Base-by-base conservation (phyloP, 2,797 vertebrate genomes). In the Anguilla marmorata region DNA sequence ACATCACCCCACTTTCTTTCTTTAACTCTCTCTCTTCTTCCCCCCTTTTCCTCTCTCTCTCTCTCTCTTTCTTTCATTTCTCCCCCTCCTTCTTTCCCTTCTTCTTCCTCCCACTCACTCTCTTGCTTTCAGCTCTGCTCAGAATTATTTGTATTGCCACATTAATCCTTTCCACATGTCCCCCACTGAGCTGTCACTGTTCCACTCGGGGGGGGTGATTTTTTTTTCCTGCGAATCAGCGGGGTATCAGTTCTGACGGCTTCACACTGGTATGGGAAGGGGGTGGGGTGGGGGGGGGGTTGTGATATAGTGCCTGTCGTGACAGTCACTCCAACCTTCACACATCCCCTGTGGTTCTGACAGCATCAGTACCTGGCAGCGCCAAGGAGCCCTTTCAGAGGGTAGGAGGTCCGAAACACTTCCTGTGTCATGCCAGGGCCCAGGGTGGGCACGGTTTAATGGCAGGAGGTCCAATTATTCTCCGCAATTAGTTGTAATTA, bases 81-180 rank as follows among this genome's bases (percentile, higher is more conserved):
- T 8, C 88, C 74, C 52, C 88, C 87, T 92, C 90, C 86, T 87
- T 88, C 90, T 93, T 89, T 30, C 90, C 87, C 88, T 86, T 6
- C 79, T 89, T 79, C 72, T 19, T 58, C 8, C 54, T 58, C 37
- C 27, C 11, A 16, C 94, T 95, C 96, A 96, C 96, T 96, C 74
- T 27, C 33, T 79, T 8, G 74, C 74, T 79, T 94, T 96, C 95
- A 96, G 95, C 96, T 96, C 95, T 96, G 96, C 95, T 97, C 66
- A 94, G 94, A 95, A 93, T 97, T 95, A 96, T 96, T 97, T 96
- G 96, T 96, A 96, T 96, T 96, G 96, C 96, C 97, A 96, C 95
- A 96, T 96, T 97, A 97, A 97, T 97, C 95, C 95, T 95, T 97
- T 97, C 97, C 97, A 98, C 95, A 97, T 98, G 97, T 97, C 96